A percentile compares a stretch with the other conserved stretches of the same genome.
Conservation (phyloP, 2,113 vertebrate species). For the Periophthalmus modestus region DNA sequence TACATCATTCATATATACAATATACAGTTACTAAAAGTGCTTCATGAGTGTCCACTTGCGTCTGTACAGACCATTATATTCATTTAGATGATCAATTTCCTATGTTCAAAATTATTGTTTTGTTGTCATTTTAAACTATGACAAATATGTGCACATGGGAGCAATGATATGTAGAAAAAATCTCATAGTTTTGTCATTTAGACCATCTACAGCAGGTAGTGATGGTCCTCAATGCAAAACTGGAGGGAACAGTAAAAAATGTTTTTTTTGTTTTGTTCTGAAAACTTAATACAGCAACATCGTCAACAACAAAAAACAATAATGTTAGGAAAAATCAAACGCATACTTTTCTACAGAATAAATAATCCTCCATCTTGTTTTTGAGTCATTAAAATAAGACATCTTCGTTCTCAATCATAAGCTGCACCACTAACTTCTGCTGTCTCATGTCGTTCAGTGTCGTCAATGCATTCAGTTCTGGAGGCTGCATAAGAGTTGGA, state of each 20-base stretch:
- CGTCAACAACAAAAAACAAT: slow-evolving; percentile 62
- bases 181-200: slow-evolving; percentile 37
- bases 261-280: slow-evolving; percentile 14
- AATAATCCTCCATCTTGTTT: slow-evolving; percentile 56
- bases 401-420: slow-evolving; percentile 97
- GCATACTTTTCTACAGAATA: slow-evolving; percentile 64
- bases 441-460: slow-evolving; percentile 97
- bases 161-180: slow-evolving; percentile 9
- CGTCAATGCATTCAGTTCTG: slow-evolving; percentile 90
- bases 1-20: slow-evolving; percentile 73
- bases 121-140: slow-evolving; percentile 21
- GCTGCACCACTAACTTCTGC: slow-evolving; percentile 95
- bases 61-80: slow-evolving; percentile 41
- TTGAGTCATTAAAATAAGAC: slow-evolving; percentile 86
- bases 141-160: slow-evolving; percentile 34
- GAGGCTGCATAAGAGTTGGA: slow-evolving; percentile 95
- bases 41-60: slow-evolving; percentile 57
- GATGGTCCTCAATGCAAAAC: slow-evolving; percentile 42
- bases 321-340: slow-evolving; percentile 60
- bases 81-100: slow-evolving; percentile 44
- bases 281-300: slow-evolving; percentile 51
- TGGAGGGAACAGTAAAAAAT: slow-evolving; percentile 48
- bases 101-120: slow-evolving; percentile 37
- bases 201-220: slow-evolving; percentile 66
- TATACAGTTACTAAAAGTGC: slow-evolving; percentile 72